Base-by-base conservation (phyloP, 2,888 invertebrate genomes). In the Diaphora mendica region DNA sequence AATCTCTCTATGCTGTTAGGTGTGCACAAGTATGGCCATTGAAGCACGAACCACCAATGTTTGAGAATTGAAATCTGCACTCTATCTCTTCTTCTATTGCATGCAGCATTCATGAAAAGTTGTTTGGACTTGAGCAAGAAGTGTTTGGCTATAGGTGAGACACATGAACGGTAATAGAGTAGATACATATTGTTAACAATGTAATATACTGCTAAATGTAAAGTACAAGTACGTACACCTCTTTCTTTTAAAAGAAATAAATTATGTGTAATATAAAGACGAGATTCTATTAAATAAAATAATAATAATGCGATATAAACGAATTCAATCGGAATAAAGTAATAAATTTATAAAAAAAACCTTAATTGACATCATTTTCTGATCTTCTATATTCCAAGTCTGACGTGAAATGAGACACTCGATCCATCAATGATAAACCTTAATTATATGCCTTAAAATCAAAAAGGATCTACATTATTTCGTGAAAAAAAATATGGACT, bases 91-190 rank as follows among this genome's bases (percentile, higher is more conserved):
- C 93, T 94, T 95, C 92, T 92, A 93, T 96, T 96, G 97, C 97
- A 97, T 97, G 97, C 97, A 97, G 97, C 97, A 97, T 97, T 94
- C 97, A 97, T 96, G 97, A 97, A 94, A 97, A 97, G 95, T 96
- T 97, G 88, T 97, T 97, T 96, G 97, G 97, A 96, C 96, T 97
- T 95, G 97, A 97, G 92, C 97, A 97, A 96, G 97, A 97, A 94
- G 97, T 97, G 87, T 97, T 97, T 96, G 97, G 97, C 95, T 97
- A 96, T 96, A 96, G 97, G 97, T 97, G 92, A 96, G 95, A 90
- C 83, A 65, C 64, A 65, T 65, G n/a, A 65, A 77, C 81, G 68
- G 74, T 79, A 79, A 67, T 84, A 82, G 78, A 74, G 71, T 64
- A 42, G 68, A 42, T 70, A 39, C 11, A 8, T 39, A 35, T 15